Evolutionary conservation across 2,888 invertebrate genomes (phyloP), one percentile per base, ranked within the genome.

Genomic region (Buathra laborator): DNA sequence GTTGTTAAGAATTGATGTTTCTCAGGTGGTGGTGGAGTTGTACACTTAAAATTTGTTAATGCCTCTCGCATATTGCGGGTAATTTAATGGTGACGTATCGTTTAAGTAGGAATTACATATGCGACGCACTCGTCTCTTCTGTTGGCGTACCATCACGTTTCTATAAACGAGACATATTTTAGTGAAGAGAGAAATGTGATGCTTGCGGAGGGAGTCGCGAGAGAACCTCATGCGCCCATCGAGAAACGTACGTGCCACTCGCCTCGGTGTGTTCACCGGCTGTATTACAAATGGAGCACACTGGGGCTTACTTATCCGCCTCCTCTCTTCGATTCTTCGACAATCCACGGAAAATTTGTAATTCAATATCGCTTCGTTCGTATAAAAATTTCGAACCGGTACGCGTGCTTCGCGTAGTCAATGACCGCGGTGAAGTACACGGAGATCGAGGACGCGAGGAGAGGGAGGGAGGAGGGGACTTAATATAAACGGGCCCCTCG

Each of bases 131-230:
- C 86, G 80, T 51, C 79, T 51, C 29, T 62, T 51, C 29, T 62
- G 89, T 88, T 87, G 90, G 92, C 91, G 91, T 93, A 92, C 93
- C 92, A 90, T 91, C 93, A 93, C 93, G 93, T 92, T 92, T 92
- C 87, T 89, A 90, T 90, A 91, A 92, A 92, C 90, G 91, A 83
- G 85, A 91, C 90, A 92, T 92, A 92, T 92, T 91, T 92, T 88
- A 92, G 88, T 86, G 86, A 37, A 37, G 72, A 89, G 59, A 29
- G 74, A 89, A 89, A 86, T 79, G 72, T 77, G 59, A 82, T 79
- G 85, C 84, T 88, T 85, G 83, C 62, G 32, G 66, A 51, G 48
- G 88, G 87, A 89, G 86, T 87, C 87, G 88, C 87, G 37, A 5
- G 37, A 37, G 37, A 37, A 7, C 37, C 9, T 87, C 86, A 86